Conservation (phyloP, 2,888 invertebrate genomes). For the Meghimatium bilineatum region DNA sequence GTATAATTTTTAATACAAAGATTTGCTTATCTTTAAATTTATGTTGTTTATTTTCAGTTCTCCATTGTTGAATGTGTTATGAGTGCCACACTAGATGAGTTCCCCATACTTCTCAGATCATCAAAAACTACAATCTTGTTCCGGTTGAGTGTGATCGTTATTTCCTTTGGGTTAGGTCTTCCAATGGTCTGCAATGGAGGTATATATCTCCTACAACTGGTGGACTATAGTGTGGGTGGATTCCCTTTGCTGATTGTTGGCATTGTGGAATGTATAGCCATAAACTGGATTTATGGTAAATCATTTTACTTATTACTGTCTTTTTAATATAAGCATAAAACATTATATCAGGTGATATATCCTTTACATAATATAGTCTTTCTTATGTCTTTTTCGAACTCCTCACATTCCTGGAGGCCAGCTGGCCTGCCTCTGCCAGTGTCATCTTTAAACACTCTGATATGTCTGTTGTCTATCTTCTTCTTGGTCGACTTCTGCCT, state of each 20-base stretch:
- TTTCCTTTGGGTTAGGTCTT: slow-evolving; percentile 69
- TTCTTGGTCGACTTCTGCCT: too few relatives aligned
- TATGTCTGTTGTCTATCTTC: too few relatives aligned
- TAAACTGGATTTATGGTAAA: slow-evolving; percentile 76
- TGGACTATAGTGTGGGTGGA: slow-evolving; percentile 75
- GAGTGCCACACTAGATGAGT: slow-evolving; percentile 75
- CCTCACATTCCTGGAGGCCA: too few relatives aligned
- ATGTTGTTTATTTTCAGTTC: slow-evolving; percentile 71
- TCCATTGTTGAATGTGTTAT: slow-evolving; percentile 77
- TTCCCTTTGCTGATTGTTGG: slow-evolving; percentile 77
- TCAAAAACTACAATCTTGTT: slow-evolving; percentile 65
- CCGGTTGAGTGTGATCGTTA: slow-evolving; percentile 63
- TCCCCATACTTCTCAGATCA: slow-evolving; percentile 61
- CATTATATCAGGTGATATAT: too few relatives aligned
- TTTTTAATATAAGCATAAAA: too few relatives aligned
- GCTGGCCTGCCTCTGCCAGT: too few relatives aligned
- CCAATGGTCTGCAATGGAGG: slow-evolving; percentile 75
- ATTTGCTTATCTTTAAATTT: too few relatives aligned
- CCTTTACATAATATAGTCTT: too few relatives aligned
- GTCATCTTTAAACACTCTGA: too few relatives aligned
- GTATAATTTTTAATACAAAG: too few relatives aligned
- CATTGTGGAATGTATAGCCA: slow-evolving; percentile 71
- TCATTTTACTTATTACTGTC: neutral
- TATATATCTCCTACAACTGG: slow-evolving; percentile 75
- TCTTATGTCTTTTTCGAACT: too few relatives aligned